phyloP scores from a whole-genome alignment of 1,140 invertebrate genomes.

The Ladona fulva region DNA sequence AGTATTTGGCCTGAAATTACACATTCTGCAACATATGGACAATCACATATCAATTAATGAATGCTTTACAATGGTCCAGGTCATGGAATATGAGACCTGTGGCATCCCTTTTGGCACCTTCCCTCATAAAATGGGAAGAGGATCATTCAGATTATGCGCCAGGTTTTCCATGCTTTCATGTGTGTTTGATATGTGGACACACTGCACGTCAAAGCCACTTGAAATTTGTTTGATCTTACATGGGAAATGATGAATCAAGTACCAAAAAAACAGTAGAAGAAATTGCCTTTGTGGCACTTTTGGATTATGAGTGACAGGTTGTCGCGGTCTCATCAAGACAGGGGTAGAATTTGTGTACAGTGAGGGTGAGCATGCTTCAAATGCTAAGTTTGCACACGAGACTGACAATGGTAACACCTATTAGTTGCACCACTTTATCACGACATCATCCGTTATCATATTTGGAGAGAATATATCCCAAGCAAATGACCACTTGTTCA shows the following conservation, averaged over 20 bases:
- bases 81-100: not conserved
- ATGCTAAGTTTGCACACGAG: conserved; percentile 4
- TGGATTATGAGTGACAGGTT: not conserved
- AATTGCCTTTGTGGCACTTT: not conserved
- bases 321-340: not conserved
- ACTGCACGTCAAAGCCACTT: conserved; percentile 1
- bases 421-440: conserved; percentile 5
- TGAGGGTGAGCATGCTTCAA: not conserved
- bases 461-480: not conserved
- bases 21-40: too few species aligned
- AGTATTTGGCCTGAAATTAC: too few species aligned
- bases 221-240: not conserved
- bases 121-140: not conserved
- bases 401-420: not conserved
- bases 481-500: not conserved
- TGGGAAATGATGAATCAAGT: not conserved
- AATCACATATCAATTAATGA: too few species aligned
- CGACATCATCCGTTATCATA: not conserved
- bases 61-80: not conserved
- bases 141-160: not conserved
- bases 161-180: not conserved
- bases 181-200: not conserved
- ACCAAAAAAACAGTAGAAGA: not conserved
- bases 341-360: not conserved
- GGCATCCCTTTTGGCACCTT: not conserved